Evolutionary conservation across 2,797 vertebrate genomes (phyloP).

Genomic region (Acanthornis magna): DNA sequence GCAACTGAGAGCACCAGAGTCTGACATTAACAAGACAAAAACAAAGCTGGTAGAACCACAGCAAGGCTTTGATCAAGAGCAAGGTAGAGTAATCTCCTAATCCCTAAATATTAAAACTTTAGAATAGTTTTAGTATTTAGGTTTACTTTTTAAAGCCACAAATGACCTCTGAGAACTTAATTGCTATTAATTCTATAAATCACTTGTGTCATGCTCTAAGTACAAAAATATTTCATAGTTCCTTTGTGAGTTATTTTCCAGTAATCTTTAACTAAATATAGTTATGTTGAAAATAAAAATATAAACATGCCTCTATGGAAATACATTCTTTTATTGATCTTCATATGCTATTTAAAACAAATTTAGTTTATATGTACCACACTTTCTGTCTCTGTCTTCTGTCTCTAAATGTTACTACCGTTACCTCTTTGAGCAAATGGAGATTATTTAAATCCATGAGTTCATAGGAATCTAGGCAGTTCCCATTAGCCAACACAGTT

Average conservation of each 20-base stretch:
- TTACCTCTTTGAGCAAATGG: background rate
- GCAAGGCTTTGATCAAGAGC: background rate
- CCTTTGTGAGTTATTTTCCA: background rate
- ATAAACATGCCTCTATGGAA: background rate
- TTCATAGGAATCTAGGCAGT: background rate
- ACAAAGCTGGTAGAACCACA: background rate
- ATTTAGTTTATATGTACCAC: background rate
- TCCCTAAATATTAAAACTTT: background rate
- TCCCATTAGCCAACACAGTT: background rate
- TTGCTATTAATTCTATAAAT: background rate
- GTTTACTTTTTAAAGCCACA: background rate
- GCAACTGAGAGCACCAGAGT: background rate
- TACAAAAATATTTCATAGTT: background rate
- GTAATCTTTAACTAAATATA: constrained; percentile 10
- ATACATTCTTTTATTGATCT: background rate
- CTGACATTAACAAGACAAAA: background rate
- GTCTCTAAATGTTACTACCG: background rate
- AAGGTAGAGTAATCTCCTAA: background rate
- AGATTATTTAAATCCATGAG: background rate
- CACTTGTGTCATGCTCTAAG: background rate
- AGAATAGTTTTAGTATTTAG: background rate
- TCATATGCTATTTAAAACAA: background rate
- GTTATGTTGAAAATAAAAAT: background rate
- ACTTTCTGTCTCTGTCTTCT: background rate
- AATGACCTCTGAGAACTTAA: background rate